Base-by-base conservation (phyloP, 2,888 invertebrate genomes). In the Torymus tubicola region DNA sequence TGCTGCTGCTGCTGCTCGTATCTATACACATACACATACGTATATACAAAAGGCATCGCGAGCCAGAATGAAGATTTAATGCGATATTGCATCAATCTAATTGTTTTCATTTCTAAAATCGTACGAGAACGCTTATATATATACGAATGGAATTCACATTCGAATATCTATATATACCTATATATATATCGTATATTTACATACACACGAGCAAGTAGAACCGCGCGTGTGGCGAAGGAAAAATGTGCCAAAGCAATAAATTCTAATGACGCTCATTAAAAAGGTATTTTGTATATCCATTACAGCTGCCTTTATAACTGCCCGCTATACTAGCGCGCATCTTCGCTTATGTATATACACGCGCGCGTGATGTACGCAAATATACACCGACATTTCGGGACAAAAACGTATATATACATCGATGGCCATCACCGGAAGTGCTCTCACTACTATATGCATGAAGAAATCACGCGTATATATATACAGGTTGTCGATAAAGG, bases 401-500 rank as follows among this genome's bases (percentile, higher is more conserved):
- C 42, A 42, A 42, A 42, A 21, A 21, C 21, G 21, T 1, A 42
- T 8, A 42, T n/a, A n/a, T n/a, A n/a, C n/a, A n/a, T n/a, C n/a
- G n/a, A n/a, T 68, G 68, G 55, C 83, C 84, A 83, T 42, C 42
- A 8, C 83, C 81, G 63, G 31, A 13, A 12, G 13, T 24, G 13
- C 16, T 63, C 67, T 65, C 42, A 57, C 14, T 18, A 21, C 21
- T 21, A 21, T 21, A 57, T 64, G 42, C 5, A 57, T 21, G 16
- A 31, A 16, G 18, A 50, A 10, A 16, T 65, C 18, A 3, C 42
- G 16, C 61, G 18, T 31, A 57, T 86, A 89, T 89, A 89, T 31
- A 57, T 86, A 89, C 89, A 89, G 88, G 89, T 89, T 90, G 90
- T 90, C 90, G 89, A 90, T 90, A 90, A 90, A 89, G 24, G 60